These are phyloP conservation scores for Mythimna loreyi DNA, from an alignment of 2,888 invertebrate species.

Conservation along the genomic window DNA sequence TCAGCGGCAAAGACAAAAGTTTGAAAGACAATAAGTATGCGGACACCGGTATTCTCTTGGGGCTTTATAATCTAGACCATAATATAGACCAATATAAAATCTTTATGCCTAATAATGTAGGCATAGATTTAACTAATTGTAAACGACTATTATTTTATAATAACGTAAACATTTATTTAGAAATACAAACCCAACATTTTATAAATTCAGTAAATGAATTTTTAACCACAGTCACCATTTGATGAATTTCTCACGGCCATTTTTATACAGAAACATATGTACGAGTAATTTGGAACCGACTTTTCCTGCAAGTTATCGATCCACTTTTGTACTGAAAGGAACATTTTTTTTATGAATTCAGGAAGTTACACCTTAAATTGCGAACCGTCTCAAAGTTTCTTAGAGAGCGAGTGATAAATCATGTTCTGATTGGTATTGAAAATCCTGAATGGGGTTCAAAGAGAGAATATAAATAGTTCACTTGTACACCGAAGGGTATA, in stretches of 20 bases:
- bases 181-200: background rate
- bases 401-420: slow-evolving; percentile 28
- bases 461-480: background rate
- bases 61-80: too few relatives aligned
- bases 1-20: too few relatives aligned
- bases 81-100: too few relatives aligned
- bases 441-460: slow-evolving; percentile 6
- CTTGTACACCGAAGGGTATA: background rate
- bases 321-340: background rate
- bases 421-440: slow-evolving; percentile 19
- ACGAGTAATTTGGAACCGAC: background rate
- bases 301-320: background rate
- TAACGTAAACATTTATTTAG: background rate
- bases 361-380: slow-evolving; percentile 23
- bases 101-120: too few relatives aligned
- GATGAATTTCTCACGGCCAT: background rate
- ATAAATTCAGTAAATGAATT: background rate
- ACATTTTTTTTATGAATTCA: slow-evolving; percentile 14
- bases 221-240: background rate
- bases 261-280: background rate
- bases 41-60: too few relatives aligned
- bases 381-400: slow-evolving; percentile 22
- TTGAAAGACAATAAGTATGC: too few relatives aligned
- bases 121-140: background rate
- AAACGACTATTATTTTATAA: background rate